phyloP scores from a whole-genome alignment of 2,113 vertebrate species.

The Gnathonemus longibarbis region DNA sequence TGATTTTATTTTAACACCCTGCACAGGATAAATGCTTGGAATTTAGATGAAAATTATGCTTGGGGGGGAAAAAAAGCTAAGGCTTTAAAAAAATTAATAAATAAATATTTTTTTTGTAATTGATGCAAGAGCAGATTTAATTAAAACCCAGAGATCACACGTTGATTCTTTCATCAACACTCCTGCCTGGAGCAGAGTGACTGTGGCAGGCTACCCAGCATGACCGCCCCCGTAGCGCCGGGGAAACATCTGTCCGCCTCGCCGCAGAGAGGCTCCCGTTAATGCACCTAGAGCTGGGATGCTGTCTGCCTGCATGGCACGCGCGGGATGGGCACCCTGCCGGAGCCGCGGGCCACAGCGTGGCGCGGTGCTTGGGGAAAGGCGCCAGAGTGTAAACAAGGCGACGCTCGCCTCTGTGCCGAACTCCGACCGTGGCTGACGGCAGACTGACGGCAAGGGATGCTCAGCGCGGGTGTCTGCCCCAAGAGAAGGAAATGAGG shows the following conservation, averaged over 20 bases:
- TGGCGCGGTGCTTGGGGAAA: constrained; percentile 28
- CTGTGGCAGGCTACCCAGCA: background rate
- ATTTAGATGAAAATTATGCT: background rate
- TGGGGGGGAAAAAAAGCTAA: background rate
- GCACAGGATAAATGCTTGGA: background rate
- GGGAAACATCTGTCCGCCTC: constrained; percentile 62
- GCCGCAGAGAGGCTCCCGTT: constrained; percentile 63
- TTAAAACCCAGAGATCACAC: background rate
- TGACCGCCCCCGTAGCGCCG: background rate
- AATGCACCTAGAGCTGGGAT: constrained; percentile 65
- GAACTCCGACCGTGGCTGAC: constrained; percentile 54
- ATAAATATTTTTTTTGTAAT: background rate
- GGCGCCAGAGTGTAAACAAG: constrained; percentile 54
- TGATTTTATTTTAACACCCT: background rate
- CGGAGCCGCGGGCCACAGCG: constrained; percentile 29
- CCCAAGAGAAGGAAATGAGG: constrained; percentile 56
- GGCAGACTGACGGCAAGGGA: constrained; percentile 60
- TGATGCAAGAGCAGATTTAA: background rate
- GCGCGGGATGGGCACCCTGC: constrained; percentile 54
- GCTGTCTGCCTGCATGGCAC: constrained; percentile 59
- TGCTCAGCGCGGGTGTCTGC: constrained; percentile 53
- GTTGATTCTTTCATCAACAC: background rate
- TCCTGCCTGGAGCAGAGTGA: background rate
- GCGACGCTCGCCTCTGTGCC: constrained; percentile 39
- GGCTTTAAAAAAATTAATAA: background rate